Evolutionary conservation across 2,797 vertebrate genomes (phyloP).

Genomic region (Crocodylus rhombifer): DNA sequence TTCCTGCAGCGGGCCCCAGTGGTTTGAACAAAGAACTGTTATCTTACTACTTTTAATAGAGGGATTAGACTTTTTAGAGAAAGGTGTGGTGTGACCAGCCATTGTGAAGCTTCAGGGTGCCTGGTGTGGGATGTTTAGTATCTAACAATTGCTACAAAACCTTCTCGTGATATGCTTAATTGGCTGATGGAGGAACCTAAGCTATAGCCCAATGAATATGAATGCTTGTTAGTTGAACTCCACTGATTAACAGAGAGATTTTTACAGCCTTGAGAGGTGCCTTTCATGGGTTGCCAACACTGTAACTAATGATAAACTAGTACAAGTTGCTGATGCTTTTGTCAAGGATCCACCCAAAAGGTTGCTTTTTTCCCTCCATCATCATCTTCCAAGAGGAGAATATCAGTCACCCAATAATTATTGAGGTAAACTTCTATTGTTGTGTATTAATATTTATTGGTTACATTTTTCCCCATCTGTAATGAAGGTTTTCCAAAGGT

Average conservation of each 20-base stretch:
- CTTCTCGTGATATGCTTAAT: background rate
- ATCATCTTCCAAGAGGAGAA: background rate
- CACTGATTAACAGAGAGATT: constrained; percentile 8
- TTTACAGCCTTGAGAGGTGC: constrained; percentile 24
- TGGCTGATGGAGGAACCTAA: constrained; percentile 10
- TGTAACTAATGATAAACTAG: constrained; percentile 49
- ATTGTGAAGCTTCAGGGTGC: fast-evolving
- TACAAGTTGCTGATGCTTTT: constrained; percentile 50
- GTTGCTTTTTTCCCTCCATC: background rate
- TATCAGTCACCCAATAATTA: constrained; percentile 35
- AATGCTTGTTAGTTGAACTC: background rate
- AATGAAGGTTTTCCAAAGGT: background rate
- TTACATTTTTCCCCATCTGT: constrained; percentile 8
- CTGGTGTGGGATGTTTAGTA: background rate
- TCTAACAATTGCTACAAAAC: background rate
- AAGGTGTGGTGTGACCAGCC: fast-evolving
- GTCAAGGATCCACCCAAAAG: constrained; percentile 62
- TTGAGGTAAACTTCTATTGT: constrained; percentile 4
- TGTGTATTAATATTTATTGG: background rate
- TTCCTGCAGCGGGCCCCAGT: too few species aligned
- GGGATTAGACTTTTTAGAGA: background rate
- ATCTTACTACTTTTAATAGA: background rate
- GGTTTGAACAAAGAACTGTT: background rate
- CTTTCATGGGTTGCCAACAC: constrained; percentile 35
- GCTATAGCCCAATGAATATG: constrained; percentile 6